Percentiles rank a stretch among this genome's conserved stretches.
Evolutionary conservation across 2,888 invertebrate genomes (phyloP).

Genomic region (Hololepta plana): DNA sequence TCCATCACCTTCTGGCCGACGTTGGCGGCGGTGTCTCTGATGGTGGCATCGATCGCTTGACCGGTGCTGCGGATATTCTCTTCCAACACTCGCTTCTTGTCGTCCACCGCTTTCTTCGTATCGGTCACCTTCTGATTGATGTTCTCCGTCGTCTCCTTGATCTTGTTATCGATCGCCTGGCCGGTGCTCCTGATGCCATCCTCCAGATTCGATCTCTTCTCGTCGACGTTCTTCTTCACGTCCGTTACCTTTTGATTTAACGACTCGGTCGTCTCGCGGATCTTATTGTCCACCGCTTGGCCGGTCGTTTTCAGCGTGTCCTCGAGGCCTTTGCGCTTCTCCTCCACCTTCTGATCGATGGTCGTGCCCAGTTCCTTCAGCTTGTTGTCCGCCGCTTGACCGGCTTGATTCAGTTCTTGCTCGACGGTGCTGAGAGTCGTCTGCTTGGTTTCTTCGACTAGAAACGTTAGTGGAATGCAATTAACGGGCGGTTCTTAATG

Average conservation of each 20-base stretch:
- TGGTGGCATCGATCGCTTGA: constrained; percentile 10
- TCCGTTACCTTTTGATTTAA: constrained; percentile 11
- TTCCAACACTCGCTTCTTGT: constrained; percentile 6
- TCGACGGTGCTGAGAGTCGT: constrained; percentile 7
- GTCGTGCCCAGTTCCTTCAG: constrained; percentile 10
- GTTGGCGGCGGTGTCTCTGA: constrained; percentile 4
- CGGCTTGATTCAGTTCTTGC: constrained; percentile 7
- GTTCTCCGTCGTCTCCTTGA: constrained; percentile 6
- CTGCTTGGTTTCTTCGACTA: constrained; percentile 5
- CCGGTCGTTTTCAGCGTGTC: constrained; percentile 19
- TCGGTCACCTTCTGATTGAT: constrained; percentile 8
- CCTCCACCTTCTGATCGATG: constrained; percentile 17
- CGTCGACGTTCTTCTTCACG: constrained; percentile 8
- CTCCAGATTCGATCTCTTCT: constrained; percentile 6
- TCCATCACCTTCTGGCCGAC: constrained; percentile 10
- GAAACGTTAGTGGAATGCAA: too few species aligned
- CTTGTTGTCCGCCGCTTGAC: constrained; percentile 17
- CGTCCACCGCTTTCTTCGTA: constrained; percentile 6
- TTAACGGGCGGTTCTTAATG: too few species aligned
- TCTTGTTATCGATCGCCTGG: constrained; percentile 7
- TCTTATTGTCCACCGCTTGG: constrained; percentile 21
- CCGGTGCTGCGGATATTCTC: constrained; percentile 8
- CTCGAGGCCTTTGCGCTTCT: constrained; percentile 24
- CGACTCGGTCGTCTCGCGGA: constrained; percentile 12
- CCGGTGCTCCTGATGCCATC: constrained; percentile 6